Evolutionary conservation across 2,888 invertebrate genomes (phyloP).

Genomic region (Orthosia gracilis): DNA sequence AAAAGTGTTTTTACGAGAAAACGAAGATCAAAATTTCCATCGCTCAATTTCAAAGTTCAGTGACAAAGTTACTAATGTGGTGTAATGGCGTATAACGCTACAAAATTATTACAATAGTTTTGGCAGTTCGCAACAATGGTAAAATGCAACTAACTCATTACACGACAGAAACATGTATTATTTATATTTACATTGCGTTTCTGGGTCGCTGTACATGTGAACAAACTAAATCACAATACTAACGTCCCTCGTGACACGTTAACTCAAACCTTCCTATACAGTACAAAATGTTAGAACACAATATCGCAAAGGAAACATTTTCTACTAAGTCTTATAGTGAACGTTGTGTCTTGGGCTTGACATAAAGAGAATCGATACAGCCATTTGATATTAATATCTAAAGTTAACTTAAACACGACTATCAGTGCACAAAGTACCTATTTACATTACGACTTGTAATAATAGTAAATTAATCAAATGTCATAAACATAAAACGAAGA

Average conservation of each 20-base stretch:
- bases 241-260: constrained; percentile 69
- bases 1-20: constrained; percentile 18
- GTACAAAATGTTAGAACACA: constrained; percentile 70
- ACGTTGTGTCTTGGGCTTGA: constrained; percentile 79
- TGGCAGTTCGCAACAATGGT: constrained; percentile 91
- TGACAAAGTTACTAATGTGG: constrained; percentile 62
- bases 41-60: constrained; percentile 6
- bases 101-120: constrained; percentile 89
- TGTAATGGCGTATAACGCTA: constrained; percentile 76
- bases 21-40: constrained; percentile 24
- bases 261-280: constrained; percentile 80
- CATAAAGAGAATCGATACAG: constrained; percentile 83
- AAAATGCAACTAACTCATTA: constrained; percentile 88
- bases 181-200: constrained; percentile 85
- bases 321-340: constrained; percentile 78
- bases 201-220: constrained; percentile 70
- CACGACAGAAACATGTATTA: constrained; percentile 83
- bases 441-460: constrained; percentile 85
- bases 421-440: constrained; percentile 89
- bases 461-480: constrained; percentile 77
- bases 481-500: constrained; percentile 75
- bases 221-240: constrained; percentile 77
- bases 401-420: constrained; percentile 84
- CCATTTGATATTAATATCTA: constrained; percentile 84
- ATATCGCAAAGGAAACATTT: constrained; percentile 76